Percentiles rank a stretch among this genome's conserved stretches.
Conservation (phyloP, 2,888 invertebrate genomes). For the Sisyra nigra region DNA sequence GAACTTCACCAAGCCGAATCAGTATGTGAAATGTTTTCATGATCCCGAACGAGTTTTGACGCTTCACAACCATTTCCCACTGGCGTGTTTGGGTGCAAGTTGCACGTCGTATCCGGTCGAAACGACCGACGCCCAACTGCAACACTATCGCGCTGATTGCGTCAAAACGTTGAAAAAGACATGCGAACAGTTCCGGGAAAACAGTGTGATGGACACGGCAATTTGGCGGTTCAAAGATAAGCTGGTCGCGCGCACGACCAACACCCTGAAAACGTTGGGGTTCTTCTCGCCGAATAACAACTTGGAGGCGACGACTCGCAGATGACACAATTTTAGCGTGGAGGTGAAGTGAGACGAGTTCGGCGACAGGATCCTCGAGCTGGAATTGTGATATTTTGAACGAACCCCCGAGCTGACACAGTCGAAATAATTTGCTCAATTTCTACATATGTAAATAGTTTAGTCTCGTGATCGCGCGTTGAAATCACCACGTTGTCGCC, state of each 20-base stretch:
- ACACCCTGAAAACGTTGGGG: conserved; percentile 52
- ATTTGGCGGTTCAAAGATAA: conserved; percentile 78
- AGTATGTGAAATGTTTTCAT: conserved; percentile 89
- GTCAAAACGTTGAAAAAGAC: conserved; percentile 71
- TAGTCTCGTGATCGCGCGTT: too few relatives aligned
- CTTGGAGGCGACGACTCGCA: conserved; percentile 1
- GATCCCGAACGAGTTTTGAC: conserved; percentile 78
- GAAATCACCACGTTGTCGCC: too few relatives aligned
- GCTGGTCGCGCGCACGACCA: conserved; percentile 50
- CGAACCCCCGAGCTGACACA: too few relatives aligned
- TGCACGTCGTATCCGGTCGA: conserved; percentile 77
- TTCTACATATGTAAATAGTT: too few relatives aligned
- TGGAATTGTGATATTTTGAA: conserved; percentile 6
- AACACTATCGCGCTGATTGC: conserved; percentile 89
- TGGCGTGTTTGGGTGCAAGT: conserved; percentile 62
- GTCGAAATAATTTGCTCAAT: too few relatives aligned
- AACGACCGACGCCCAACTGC: conserved; percentile 69
- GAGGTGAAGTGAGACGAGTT: conserved; percentile 1
- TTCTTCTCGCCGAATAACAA: conserved; percentile 37
- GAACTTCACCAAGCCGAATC: conserved; percentile 85
- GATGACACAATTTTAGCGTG: conserved; percentile 4
- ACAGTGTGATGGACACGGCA: conserved; percentile 68
- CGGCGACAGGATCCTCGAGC: neutral
- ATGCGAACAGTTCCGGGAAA: conserved; percentile 67
- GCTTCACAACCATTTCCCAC: conserved; percentile 83